Base-by-base conservation (phyloP, 2,888 invertebrate genomes). In the Limenitis camilla region DNA sequence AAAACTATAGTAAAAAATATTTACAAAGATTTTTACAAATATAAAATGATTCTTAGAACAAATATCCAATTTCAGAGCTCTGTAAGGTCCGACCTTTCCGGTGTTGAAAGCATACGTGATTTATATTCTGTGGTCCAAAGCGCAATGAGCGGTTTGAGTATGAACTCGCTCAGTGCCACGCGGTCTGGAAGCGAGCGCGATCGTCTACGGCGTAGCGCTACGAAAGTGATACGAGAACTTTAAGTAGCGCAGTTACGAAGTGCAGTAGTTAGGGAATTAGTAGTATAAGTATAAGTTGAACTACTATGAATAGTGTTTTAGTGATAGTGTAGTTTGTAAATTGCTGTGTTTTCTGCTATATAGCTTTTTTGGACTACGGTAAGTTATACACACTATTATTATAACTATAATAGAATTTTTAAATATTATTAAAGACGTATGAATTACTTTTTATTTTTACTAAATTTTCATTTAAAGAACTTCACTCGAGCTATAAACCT, bases 151-250 rank as follows among this genome's bases (percentile, higher is more conserved):
- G 40, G 44, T 43, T 50, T 49, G 40, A 56, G 46, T 49, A 51
- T 47, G 44, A 49, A 39, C 49, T 65, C 30, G 28, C 29, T 74
- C 79, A 84, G 83, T 83, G 55, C 59, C 65, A 65, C 76, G 77
- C 76, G 77, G 63, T 66, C 70, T 76, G 73, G 77, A 72, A 72
- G 67, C 66, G 68, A 64, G 78, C 52, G 61, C 74, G 72, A 78
- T 69, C 77, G 77, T 66, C 81, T 81, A 81, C 81, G 78, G 61
- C 72, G 78, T 75, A 78, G 76, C 61, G 19, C 56, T 58, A 54
- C 64, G 57, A 45, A 45, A 56, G 63, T 61, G 66, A 65, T 55
- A 58, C 63, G 58, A 61, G 59, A 59, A 52, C 49, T 42, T 59
- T 61, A 49, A 50, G 56, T 49, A 53, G 41, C 10, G 42, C n/a